Evolutionary conservation across 2,113 vertebrate genomes (phyloP).

Genomic region (Sarotherodon lohbergeri): DNA sequence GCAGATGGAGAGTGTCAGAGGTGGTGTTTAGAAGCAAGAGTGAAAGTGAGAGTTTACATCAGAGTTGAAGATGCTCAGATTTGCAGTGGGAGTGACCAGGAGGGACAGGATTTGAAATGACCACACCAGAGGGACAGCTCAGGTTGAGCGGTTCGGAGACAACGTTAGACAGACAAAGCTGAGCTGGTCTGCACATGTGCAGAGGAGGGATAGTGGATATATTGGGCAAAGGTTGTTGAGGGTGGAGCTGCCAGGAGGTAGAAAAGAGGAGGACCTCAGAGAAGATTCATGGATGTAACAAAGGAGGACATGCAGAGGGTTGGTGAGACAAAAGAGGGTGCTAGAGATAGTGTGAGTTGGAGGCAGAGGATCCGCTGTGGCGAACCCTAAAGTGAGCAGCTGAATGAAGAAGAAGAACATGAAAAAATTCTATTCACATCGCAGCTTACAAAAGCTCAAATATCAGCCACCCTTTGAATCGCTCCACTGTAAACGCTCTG

Average conservation of each 20-base stretch:
- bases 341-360: background rate
- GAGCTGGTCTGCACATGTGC: background rate
- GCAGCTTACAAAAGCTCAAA: background rate
- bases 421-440: background rate
- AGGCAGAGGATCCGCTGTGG: background rate
- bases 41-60: background rate
- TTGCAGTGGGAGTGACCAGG: background rate
- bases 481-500: background rate
- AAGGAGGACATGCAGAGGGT: background rate
- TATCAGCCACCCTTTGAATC: background rate
- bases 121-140: background rate
- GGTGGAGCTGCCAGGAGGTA: background rate
- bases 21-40: background rate
- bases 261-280: background rate
- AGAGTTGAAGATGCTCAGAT: background rate
- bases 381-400: background rate
- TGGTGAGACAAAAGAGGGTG: background rate
- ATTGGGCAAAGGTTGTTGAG: background rate
- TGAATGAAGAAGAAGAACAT: background rate
- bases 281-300: background rate
- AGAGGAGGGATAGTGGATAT: background rate
- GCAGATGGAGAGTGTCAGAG: background rate
- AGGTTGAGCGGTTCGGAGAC: background rate
- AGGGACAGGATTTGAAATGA: background rate
- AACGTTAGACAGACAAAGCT: accelerated